phyloP scores from a whole-genome alignment of 2,797 vertebrate species.

The Astyanax mexicanus region DNA sequence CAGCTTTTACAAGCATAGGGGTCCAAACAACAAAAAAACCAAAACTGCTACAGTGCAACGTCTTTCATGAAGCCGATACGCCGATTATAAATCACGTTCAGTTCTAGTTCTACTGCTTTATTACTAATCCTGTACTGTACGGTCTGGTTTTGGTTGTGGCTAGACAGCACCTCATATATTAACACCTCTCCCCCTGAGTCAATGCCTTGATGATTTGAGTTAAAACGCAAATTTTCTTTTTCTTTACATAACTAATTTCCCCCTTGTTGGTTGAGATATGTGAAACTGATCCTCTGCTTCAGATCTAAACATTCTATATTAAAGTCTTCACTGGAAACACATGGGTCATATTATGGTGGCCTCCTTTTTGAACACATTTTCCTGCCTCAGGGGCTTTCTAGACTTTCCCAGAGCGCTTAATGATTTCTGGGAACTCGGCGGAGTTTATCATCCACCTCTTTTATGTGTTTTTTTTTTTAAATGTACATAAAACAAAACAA shows the following conservation, averaged over 20 bases:
- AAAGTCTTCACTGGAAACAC: not conserved
- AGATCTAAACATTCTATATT: not conserved
- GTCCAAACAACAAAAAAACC: not conserved
- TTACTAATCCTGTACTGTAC: constrained; percentile 18
- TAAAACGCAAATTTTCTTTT: not conserved
- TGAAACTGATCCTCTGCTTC: not conserved
- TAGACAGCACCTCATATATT: constrained; percentile 17
- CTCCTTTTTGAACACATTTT: not conserved
- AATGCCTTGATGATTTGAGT: not conserved
- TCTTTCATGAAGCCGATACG: constrained; percentile 29
- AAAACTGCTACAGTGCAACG: not conserved
- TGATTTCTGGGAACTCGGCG: no score
- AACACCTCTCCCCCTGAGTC: constrained; percentile 27
- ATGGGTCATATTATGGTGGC: not conserved
- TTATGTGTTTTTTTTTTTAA: no score
- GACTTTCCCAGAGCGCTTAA: no score
- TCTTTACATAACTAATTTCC: not conserved
- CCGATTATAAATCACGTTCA: constrained; percentile 15
- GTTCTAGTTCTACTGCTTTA: constrained; percentile 31
- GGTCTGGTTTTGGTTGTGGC: constrained; percentile 33
- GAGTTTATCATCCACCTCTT: no score
- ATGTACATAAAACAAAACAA: no score
- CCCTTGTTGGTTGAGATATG: not conserved
- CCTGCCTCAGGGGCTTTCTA: not conserved
- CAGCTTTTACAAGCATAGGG: constrained; percentile 31